Evolutionary conservation across 2,113 vertebrate species (phyloP).

Genomic region (Thamnaconus septentrionalis): DNA sequence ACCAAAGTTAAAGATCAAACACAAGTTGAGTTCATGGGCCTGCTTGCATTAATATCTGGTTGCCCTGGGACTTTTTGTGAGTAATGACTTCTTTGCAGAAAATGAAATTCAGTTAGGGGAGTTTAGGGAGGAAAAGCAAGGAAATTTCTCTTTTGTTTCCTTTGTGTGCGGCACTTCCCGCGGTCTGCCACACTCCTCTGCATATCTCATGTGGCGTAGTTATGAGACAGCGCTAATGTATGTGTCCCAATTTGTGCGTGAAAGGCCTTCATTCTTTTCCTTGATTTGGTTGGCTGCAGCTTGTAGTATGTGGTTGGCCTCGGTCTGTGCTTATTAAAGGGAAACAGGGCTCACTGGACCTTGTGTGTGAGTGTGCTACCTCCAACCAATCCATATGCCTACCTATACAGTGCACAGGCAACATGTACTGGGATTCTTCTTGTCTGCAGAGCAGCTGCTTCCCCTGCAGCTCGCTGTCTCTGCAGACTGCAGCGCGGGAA

Average conservation of each 20-base stretch:
- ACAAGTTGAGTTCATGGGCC: constrained; percentile 34
- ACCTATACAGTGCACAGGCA: constrained; percentile 25
- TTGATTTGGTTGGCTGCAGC: constrained; percentile 58
- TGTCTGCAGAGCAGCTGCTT: constrained; percentile 63
- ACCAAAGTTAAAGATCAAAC: constrained; percentile 33
- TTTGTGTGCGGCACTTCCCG: constrained; percentile 31
- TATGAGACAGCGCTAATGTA: constrained; percentile 53
- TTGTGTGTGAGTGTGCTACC: constrained; percentile 5
- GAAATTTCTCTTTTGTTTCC: constrained; percentile 41
- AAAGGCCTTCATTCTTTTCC: constrained; percentile 35
- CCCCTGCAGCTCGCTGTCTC: constrained; percentile 66
- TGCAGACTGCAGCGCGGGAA: constrained; percentile 41
- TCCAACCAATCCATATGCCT: constrained; percentile 27
- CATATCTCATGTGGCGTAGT: constrained; percentile 49
- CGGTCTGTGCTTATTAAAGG: constrained; percentile 28
- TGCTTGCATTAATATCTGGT: constrained; percentile 33
- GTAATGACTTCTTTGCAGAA: constrained; percentile 63
- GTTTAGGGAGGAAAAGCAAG: constrained; percentile 37
- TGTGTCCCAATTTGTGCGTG: constrained; percentile 54
- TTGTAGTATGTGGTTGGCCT: constrained; percentile 47
- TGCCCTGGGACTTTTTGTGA: constrained; percentile 50
- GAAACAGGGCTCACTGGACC: constrained; percentile 30
- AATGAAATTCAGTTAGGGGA: constrained; percentile 62
- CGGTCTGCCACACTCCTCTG: constrained; percentile 30
- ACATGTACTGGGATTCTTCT: constrained; percentile 52